phyloP scores from a whole-genome alignment of 2,113 vertebrate species.

The Cephalopholis sonnerati region DNA sequence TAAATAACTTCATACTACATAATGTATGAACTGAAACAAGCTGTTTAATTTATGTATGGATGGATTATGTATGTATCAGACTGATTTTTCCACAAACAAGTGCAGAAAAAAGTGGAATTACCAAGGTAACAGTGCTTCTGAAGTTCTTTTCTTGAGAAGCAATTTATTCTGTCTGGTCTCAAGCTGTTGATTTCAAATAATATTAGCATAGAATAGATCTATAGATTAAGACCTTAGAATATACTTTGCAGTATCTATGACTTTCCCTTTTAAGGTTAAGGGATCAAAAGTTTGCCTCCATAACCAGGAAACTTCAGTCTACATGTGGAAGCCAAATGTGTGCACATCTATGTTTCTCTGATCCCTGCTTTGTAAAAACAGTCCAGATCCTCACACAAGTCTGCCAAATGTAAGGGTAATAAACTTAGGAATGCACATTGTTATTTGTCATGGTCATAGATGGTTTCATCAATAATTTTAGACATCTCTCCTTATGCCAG shows the following conservation, averaged over 20 bases:
- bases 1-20: not conserved
- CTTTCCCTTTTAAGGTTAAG: no score
- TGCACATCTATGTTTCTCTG: not conserved
- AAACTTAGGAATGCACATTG: not conserved
- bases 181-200: not conserved
- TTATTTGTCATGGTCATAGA: not conserved
- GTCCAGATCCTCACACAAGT: not conserved
- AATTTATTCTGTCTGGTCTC: not conserved
- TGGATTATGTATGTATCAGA: not conserved
- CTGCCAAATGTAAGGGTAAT: not conserved
- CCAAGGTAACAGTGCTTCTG: not conserved
- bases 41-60: not conserved
- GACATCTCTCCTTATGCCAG: not conserved
- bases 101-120: not conserved
- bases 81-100: not conserved
- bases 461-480: constrained; percentile 9
- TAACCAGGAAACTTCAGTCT: not conserved
- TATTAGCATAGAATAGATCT: not conserved
- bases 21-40: not conserved
- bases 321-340: constrained; percentile 36
- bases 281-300: not conserved
- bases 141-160: not conserved
- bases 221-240: not conserved
- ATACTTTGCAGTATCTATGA: not conserved
- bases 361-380: not conserved